Evolutionary conservation across 2,888 invertebrate species (phyloP).

Genomic region (Cosmia trapezina): DNA sequence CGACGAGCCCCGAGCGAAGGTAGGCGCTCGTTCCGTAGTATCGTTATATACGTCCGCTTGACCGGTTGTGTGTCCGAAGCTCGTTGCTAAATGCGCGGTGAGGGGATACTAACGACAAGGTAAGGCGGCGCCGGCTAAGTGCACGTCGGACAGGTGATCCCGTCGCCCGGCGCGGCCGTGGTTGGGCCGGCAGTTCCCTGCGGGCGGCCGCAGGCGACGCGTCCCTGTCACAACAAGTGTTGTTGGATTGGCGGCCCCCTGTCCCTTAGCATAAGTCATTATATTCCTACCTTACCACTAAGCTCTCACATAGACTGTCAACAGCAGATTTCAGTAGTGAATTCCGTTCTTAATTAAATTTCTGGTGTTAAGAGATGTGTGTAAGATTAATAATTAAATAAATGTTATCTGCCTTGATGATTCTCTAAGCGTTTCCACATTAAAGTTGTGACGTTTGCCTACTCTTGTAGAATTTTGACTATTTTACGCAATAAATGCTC

Average conservation of each 20-base stretch:
- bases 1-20: conserved; percentile 69
- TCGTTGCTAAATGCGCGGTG: conserved; percentile 75
- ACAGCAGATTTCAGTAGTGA: conserved; percentile 71
- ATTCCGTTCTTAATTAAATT: conserved; percentile 70
- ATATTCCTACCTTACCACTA: conserved; percentile 66
- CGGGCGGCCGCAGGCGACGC: conserved; percentile 82
- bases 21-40: conserved; percentile 74
- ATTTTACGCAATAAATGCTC: conserved; percentile 90
- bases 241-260: conserved; percentile 91
- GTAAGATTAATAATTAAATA: conserved; percentile 80
- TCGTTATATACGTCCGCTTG: conserved; percentile 73
- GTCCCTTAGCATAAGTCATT: conserved; percentile 77
- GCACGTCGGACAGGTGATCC: conserved; percentile 71
- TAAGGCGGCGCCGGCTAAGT: conserved; percentile 65
- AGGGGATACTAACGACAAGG: conserved; percentile 75
- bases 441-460: conserved; percentile 90
- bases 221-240: conserved; percentile 87
- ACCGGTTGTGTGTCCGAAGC: conserved; percentile 74
- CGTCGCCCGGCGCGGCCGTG: conserved; percentile 72
- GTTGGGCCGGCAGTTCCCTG: conserved; percentile 92
- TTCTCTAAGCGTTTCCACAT: conserved; percentile 87
- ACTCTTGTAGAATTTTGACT: conserved; percentile 90
- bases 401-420: conserved; percentile 87
- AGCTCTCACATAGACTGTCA: conserved; percentile 73
- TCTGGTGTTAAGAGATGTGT: conserved; percentile 82